Base-by-base conservation (phyloP, 35 echinoderm and acorn worm genomes). In the Ophiothrix spiculata region DNA sequence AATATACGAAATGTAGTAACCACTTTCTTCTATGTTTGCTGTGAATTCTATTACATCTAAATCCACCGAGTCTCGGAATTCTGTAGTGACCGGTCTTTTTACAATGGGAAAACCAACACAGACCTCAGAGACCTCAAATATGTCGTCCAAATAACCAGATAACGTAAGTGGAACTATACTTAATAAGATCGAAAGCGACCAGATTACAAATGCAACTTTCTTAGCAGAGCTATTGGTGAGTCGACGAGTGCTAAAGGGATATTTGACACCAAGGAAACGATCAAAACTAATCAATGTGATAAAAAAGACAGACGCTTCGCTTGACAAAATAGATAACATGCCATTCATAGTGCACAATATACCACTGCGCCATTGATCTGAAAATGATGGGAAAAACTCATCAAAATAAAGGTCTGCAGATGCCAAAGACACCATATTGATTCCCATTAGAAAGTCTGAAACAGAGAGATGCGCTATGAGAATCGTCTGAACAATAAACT, bases 221-320 rank as follows among this genome's bases (percentile, higher is more conserved):
- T n/a, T n/a, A n/a, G n/a, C n/a, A n/a, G n/a, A n/a, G n/a, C n/a
- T n/a, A n/a, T n/a, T n/a, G n/a, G n/a, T n/a, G n/a, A n/a, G n/a
- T n/a, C n/a, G n/a, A n/a, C n/a, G n/a, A n/a, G 56, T 15, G 14
- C 81, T 85, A 33, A 85, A 90, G 13, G 88, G 88, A 83, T 64
- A 90, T 29, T 79, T 56, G 37, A 85, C 49, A 23, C 75, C 37
- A 17, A 85, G 37, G 75, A 90, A 90, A n/a, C 88, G 82, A 38
- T 90, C 82, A 35, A 90, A 6, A 16, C 64, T 85, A 6, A 90
- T 75, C 0, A 90, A 28, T 13, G 74, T 85, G 0, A 90, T 33
- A 45, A 90, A 35, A 75, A 85, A 90, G 33, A 90, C 82, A 4
- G 81, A 84, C n/a, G 75, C 74, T 75, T 90, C 88, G 74, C 81